Evolutionary conservation across 1,140 invertebrate genomes (phyloP).

Genomic region (Plodia interpunctella): DNA sequence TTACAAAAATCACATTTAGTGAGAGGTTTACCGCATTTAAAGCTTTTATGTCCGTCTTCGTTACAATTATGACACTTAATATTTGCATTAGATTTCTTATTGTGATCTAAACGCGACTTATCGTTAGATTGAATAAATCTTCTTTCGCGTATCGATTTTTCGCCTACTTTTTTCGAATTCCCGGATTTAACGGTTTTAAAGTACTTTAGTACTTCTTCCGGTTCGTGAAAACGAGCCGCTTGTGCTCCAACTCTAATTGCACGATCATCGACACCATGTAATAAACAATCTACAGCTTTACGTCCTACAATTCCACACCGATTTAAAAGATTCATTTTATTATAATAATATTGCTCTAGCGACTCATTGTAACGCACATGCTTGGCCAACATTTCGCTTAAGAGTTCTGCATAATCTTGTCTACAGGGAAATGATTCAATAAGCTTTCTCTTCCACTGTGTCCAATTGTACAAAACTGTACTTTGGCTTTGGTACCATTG

Average conservation of each 20-base stretch:
- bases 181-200: conserved; percentile 21
- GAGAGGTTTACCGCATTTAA: conserved; percentile 26
- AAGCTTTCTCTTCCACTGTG: conserved; percentile 34
- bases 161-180: background rate
- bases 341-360: conserved; percentile 33
- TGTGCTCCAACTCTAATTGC: conserved; percentile 28
- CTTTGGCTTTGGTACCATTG: conserved; percentile 23
- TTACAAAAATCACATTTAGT: conserved; percentile 23
- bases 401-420: conserved; percentile 26
- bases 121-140: no score
- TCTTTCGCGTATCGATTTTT: background rate
- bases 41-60: conserved; percentile 30
- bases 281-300: conserved; percentile 30
- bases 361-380: conserved; percentile 26
- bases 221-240: conserved; percentile 24
- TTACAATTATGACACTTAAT: conserved; percentile 32
- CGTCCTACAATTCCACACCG: conserved; percentile 25
- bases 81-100: background rate
- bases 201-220: conserved; percentile 28
- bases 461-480: conserved; percentile 25
- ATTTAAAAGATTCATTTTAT: conserved; percentile 33
- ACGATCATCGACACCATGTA: conserved; percentile 34
- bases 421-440: conserved; percentile 28
- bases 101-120: no score
- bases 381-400: conserved; percentile 27